Base-by-base conservation (phyloP, 2,113 vertebrate species). In the Phodopus roborovskii region DNA sequence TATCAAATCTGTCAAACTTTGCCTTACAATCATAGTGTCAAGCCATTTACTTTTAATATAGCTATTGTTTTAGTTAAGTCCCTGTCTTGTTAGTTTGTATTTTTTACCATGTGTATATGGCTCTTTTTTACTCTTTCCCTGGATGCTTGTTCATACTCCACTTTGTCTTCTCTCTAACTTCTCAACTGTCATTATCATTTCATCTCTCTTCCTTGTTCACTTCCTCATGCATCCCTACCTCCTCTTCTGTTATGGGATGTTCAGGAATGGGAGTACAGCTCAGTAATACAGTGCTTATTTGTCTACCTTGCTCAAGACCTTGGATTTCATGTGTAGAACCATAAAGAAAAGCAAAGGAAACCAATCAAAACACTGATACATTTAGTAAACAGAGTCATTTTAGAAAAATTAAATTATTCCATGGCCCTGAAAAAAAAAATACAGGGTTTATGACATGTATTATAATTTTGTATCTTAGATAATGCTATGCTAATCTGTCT, bases 401-500 rank as follows among this genome's bases (percentile, higher is more conserved):
- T 36, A 87, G 48, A 70, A 87, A 87, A 87, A n/a, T 70, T 8
- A n/a, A 16, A 22, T 36, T 36, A 6, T 22, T 24, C 45, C 7
- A 7, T 26, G 45, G 5, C 3, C 33, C 62, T 36, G 17, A 9
- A 68, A 68, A 66, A 84, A 85, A 56, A 64, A 68, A 0, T 56
- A 9, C 42, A n/a, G 5, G 2, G 17, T n/a, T 74, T 90, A 66
- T 16, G 48, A 8, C 33, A 62, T 48, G 30, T 10, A 39, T 83
- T 96, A 90, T 87, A 79, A 90, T n/a, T n/a, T n/a, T n/a, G n/a
- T n/a, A n/a, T n/a, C 42, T 83, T 83, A 17, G 24, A 88, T 81
- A 89, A 68, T 58, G 39, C 56, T 70, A 39, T 68, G 53, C 48
- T 70, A 60, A 48, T 11, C 11, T 50, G 50, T 73, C 70, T 16